Evolutionary conservation across 2,113 vertebrate genomes (phyloP), one percentile per base, ranked within the genome.

Genomic region (Notarius quadriscutis): DNA sequence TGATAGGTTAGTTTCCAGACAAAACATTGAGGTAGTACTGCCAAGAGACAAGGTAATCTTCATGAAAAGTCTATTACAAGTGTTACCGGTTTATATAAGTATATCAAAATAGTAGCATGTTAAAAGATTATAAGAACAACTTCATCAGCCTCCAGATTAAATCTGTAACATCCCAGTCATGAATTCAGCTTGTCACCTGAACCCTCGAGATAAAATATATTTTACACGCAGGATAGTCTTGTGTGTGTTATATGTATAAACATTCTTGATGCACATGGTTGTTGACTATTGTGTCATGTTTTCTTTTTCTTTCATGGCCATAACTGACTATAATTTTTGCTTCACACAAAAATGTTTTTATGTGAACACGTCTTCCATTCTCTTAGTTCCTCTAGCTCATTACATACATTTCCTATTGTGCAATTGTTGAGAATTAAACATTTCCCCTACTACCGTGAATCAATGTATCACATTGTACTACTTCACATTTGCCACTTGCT

Each of bases 371-470:
- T 51, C 60, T 67, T 67, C 63, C 14, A n/a, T 71, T 74, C 67
- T 53, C 20, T 74, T 75, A 60, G 30, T 75, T 84, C 67, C 69
- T 72, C 83, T 25, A 75, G 51, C 53, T 17, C 53, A 81, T 81
- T 81, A 58, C 71, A 60, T 72, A 60, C 83, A 84, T 72, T 72
- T 84, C 83, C 69, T 84, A 75, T 84, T 75, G 27, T 58, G 69
- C 30, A 84, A 75, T 17, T 25, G 30, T 62, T 84, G 41, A 84
- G 20, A 20, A 48, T 75, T 58, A 74, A 48, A 74, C 69, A 60
- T 48, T 57, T 41, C 63, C 53, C 18, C 27, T 9, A 53, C 9
- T 12, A 27, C 48, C 8, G 1, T 34, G 65, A 84, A 30, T 84
- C 15, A 22, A 22, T 71, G 67, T 84, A 34, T 84, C 41, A 84